Percentiles rank a stretch among this genome's conserved stretches.
phyloP scores from a whole-genome alignment of 2,888 invertebrate genomes.

The Cryptophagus acutangulus region DNA sequence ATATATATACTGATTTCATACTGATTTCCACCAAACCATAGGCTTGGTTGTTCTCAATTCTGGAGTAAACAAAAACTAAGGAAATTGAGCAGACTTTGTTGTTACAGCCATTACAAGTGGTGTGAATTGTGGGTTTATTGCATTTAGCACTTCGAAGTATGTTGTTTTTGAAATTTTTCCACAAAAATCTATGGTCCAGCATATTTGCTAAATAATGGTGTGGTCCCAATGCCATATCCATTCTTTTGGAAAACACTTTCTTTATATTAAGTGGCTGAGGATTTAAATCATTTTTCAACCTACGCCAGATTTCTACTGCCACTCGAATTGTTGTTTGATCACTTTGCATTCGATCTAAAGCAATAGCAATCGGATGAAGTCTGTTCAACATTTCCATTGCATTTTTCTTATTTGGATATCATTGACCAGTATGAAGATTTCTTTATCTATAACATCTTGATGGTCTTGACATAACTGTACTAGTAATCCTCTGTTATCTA shows the following conservation, averaged over 20 bases:
- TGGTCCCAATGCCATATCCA: constrained; percentile 15
- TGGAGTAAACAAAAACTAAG: constrained; percentile 13
- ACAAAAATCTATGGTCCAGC: constrained; percentile 18
- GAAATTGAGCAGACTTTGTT: constrained; percentile 13
- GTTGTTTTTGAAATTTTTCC: constrained; percentile 11
- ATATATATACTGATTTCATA: no score
- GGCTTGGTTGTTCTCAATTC: constrained; percentile 10
- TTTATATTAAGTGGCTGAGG: constrained; percentile 14
- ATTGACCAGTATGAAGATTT: constrained; percentile 9
- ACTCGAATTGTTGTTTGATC: constrained; percentile 13
- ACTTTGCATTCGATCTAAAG: constrained; percentile 16
- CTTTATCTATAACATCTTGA: constrained; percentile 11
- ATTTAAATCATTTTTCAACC: constrained; percentile 22
- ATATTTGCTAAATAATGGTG: constrained; percentile 18
- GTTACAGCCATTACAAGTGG: constrained; percentile 15
- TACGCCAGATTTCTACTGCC: constrained; percentile 20
- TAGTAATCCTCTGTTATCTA: constrained; percentile 14
- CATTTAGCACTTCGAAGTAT: constrained; percentile 15
- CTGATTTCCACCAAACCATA: constrained; percentile 15
- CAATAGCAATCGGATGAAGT: constrained; percentile 16
- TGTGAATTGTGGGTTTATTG: constrained; percentile 13
- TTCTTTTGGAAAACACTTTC: constrained; percentile 12
- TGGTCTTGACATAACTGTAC: constrained; percentile 9
- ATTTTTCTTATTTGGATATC: no score
- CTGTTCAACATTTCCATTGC: constrained; percentile 12